A percentile compares a stretch with the other conserved stretches of the same genome.
These are phyloP conservation scores for Campopleginae sp. DNA, from an alignment of 2,888 invertebrate genomes.

Conservation along the genomic window DNA sequence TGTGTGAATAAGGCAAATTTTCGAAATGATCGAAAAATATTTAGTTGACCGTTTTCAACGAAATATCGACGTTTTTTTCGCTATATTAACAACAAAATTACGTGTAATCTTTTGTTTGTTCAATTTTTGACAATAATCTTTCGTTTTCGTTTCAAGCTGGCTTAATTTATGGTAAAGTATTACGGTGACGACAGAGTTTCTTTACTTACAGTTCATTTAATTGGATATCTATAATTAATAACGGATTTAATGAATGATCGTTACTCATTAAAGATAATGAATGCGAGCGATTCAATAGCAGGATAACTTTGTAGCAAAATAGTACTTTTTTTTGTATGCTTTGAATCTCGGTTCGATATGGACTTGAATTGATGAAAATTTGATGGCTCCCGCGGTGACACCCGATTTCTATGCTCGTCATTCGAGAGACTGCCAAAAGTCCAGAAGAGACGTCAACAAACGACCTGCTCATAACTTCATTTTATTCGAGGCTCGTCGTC, in stretches of 20 bases:
- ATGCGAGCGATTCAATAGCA: neutral
- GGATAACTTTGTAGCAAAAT: neutral
- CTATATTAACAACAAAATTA: neutral
- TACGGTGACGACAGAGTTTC: neutral
- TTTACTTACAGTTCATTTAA: neutral
- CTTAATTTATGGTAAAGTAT: conserved; percentile 46
- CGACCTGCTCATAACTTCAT: conserved; percentile 35
- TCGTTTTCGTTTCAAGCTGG: conserved; percentile 47
- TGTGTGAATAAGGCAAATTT: too few relatives aligned
- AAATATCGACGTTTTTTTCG: conserved; percentile 16
- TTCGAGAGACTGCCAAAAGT: conserved; percentile 61
- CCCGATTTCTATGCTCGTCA: conserved; percentile 48
- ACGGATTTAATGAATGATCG: neutral
- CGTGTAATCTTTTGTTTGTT: neutral
- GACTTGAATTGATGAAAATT: conserved; percentile 59
- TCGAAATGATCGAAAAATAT: too few relatives aligned
- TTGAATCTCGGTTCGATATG: conserved; percentile 56
- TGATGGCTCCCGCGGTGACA: conserved; percentile 6
- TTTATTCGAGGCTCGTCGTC: conserved; percentile 1
- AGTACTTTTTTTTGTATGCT: neutral
- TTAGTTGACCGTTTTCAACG: too few relatives aligned
- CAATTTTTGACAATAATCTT: too few relatives aligned
- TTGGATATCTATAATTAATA: neutral
- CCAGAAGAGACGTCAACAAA: conserved; percentile 45
- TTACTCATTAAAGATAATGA: neutral